These are phyloP conservation scores for Syngnathus rostellatus DNA, from an alignment of 2,797 vertebrate genomes.

Conservation along the genomic window DNA sequence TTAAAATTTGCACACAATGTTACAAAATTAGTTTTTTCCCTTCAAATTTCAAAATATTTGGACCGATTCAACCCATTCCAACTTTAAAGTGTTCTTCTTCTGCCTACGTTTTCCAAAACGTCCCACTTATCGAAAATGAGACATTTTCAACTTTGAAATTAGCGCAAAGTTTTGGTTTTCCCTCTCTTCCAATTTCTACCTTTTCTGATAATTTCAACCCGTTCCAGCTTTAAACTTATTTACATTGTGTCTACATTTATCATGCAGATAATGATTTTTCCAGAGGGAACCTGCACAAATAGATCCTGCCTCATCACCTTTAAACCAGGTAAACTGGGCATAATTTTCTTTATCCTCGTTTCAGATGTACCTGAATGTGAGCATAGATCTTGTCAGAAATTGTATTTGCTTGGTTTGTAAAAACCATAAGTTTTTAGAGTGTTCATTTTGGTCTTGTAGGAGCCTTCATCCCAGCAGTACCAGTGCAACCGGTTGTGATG, in stretches of 20 bases:
- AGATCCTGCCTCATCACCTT: constrained; percentile 97
- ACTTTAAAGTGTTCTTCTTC: too few species aligned
- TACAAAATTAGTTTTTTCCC: too few species aligned
- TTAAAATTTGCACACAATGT: too few species aligned
- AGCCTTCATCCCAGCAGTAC: constrained; percentile 93
- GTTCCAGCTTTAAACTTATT: neutral
- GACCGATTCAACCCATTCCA: too few species aligned
- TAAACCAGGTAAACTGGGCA: constrained; percentile 81
- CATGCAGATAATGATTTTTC: constrained; percentile 98
- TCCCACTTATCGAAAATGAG: too few species aligned
- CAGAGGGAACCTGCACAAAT: constrained; percentile 97
- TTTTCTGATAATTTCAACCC: too few species aligned
- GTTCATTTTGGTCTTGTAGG: constrained; percentile 59
- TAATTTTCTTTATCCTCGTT: neutral
- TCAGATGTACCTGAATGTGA: neutral
- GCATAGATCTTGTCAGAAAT: neutral
- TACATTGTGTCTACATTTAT: neutral
- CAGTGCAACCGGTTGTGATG: constrained; percentile 91
- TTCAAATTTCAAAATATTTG: too few species aligned
- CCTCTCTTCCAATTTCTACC: too few species aligned
- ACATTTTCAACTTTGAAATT: too few species aligned
- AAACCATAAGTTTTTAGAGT: neutral
- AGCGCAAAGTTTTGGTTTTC: too few species aligned
- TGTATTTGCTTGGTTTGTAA: neutral
- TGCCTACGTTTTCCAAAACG: too few species aligned